A percentile compares a stretch with the other conserved stretches of the same genome.
These are phyloP conservation scores for Caenorhabditis macrosperma DNA, from an alignment of 2,888 invertebrate genomes.

Conservation along the genomic window DNA sequence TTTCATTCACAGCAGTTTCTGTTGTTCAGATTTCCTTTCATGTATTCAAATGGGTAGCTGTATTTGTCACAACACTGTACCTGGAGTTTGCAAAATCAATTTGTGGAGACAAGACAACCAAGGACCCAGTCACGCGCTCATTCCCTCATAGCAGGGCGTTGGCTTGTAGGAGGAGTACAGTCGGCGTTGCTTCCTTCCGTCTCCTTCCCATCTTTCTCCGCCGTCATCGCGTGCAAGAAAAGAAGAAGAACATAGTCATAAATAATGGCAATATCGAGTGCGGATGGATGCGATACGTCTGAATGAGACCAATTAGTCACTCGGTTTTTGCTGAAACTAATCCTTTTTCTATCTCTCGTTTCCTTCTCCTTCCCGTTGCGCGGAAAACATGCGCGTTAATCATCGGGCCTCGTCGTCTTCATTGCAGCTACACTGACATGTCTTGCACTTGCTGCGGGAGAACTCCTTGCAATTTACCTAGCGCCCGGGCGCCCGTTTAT, in stretches of 20 bases:
- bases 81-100: no score
- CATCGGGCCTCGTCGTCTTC: no score
- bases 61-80: no score
- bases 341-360: conserved; percentile 3
- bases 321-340: conserved; percentile 41
- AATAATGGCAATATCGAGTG: conserved; percentile 36
- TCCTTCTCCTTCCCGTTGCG: not conserved
- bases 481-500: conserved; percentile 11
- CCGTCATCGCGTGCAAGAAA: not conserved
- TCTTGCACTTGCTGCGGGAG: not conserved
- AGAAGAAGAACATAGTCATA: conserved; percentile 38
- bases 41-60: no score
- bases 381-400: not conserved
- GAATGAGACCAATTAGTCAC: conserved; percentile 48
- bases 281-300: conserved; percentile 10
- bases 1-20: no score
- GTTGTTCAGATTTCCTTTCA: no score
- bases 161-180: not conserved
- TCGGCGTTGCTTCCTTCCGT: not conserved
- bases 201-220: not conserved
- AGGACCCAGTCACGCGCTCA: no score
- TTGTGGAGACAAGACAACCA: no score
- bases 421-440: no score
- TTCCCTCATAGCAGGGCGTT: not conserved
- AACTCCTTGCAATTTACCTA: not conserved